Conservation (phyloP, 2,888 invertebrate genomes). For the Choreutis nemorana region DNA sequence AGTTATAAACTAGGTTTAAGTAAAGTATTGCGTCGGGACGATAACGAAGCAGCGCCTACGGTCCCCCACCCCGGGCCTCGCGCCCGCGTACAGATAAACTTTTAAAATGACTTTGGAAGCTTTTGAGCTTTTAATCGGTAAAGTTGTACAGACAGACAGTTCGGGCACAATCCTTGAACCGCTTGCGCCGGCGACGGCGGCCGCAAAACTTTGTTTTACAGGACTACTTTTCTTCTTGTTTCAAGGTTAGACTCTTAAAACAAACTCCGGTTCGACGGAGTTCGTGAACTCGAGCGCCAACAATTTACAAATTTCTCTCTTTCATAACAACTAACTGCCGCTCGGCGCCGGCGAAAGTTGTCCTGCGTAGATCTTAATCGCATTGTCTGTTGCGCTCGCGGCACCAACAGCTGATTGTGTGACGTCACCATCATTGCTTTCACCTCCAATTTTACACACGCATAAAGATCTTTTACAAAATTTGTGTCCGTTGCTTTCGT, state of each 20-base stretch:
- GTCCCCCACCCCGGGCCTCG: conserved; percentile 27
- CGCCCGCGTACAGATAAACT: conserved; percentile 65
- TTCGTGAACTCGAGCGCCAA: conserved; percentile 69
- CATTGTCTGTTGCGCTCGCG: conserved; percentile 66
- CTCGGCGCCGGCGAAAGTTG: conserved; percentile 67
- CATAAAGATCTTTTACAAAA: too few species aligned
- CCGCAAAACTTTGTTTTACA: conserved; percentile 69
- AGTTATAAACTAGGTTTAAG: conserved; percentile 62
- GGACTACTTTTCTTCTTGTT: conserved; percentile 70
- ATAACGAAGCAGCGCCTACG: conserved; percentile 53
- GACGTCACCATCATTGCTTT: conserved; percentile 49
- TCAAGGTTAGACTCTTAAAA: conserved; percentile 70
- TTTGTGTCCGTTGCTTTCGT: too few species aligned
- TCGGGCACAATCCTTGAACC: conserved; percentile 68
- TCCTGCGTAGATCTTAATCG: conserved; percentile 69
- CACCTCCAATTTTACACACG: too few species aligned
- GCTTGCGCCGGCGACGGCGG: conserved; percentile 68
- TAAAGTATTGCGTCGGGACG: conserved; percentile 54
- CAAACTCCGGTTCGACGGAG: conserved; percentile 68
- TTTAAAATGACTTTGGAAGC: conserved; percentile 70
- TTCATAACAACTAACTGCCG: conserved; percentile 69
- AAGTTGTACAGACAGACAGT: conserved; percentile 69
- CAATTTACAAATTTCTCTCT: conserved; percentile 70
- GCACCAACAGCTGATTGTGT: conserved; percentile 60
- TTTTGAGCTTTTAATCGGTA: conserved; percentile 70